phyloP scores from a whole-genome alignment of 2,888 invertebrate species.

The Parasteatoda lunata region DNA sequence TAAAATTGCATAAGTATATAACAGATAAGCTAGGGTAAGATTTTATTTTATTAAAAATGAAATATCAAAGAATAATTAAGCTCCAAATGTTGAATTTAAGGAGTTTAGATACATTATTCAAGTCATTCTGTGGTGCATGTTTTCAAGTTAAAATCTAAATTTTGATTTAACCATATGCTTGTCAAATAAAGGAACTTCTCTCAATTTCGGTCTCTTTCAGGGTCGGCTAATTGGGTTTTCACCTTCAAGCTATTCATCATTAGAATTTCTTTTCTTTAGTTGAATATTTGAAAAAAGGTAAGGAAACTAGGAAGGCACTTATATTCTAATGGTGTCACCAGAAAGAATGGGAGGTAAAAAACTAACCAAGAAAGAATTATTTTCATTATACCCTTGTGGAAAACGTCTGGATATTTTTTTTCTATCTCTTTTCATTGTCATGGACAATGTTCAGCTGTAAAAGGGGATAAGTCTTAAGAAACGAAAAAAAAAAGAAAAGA shows the following conservation, averaged over 20 bases:
- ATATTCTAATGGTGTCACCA: constrained; percentile 20
- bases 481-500: background rate
- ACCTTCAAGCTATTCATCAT: constrained; percentile 24
- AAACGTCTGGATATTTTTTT: constrained; percentile 5
- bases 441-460: constrained; percentile 5
- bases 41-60: too few species aligned
- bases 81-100: too few species aligned
- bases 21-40: too few species aligned
- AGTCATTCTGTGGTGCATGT: too few species aligned
- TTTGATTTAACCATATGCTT: too few species aligned
- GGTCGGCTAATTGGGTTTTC: constrained; percentile 16
- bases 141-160: too few species aligned
- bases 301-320: constrained; percentile 24
- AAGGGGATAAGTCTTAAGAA: constrained; percentile 9
- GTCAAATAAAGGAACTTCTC: constrained; percentile 17
- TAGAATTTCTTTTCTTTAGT: background rate
- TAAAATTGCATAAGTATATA: too few species aligned
- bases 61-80: too few species aligned
- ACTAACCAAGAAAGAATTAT: background rate
- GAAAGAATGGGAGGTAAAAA: background rate
- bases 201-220: constrained; percentile 8
- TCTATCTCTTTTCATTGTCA: constrained; percentile 11
- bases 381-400: constrained; percentile 25
- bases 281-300: constrained; percentile 21
- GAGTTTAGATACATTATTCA: too few species aligned